A percentile compares a stretch with the other conserved stretches of the same genome.
Conservation (phyloP, 2,888 invertebrate genomes). For the Conomelus anceps region DNA sequence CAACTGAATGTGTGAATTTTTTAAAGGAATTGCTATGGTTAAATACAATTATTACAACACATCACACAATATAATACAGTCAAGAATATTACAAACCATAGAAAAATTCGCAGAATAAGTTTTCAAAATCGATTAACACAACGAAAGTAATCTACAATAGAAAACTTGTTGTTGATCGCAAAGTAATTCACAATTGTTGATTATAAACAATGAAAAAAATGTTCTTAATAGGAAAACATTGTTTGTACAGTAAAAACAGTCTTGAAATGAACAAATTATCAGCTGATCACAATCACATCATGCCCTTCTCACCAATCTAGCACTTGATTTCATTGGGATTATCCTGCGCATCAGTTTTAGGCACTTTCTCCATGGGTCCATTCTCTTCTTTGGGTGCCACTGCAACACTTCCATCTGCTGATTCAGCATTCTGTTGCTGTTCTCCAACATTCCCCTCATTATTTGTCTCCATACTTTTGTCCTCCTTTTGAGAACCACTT, state of each 20-base stretch:
- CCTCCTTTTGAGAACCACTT: not conserved
- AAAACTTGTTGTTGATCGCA: not conserved
- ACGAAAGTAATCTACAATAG: not conserved
- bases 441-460: not conserved
- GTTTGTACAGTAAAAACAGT: not conserved
- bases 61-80: not conserved
- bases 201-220: not conserved
- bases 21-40: not conserved
- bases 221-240: not conserved
- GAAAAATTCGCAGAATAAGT: not conserved
- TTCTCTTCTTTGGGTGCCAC: not conserved
- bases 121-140: not conserved
- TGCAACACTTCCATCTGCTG: not conserved
- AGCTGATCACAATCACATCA: not conserved
- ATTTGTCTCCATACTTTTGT: not conserved
- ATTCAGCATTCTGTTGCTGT: not conserved
- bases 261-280: not conserved
- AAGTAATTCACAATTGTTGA: not conserved
- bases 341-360: not conserved
- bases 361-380: not conserved
- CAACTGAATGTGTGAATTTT: not conserved
- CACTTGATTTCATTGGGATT: not conserved
- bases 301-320: not conserved
- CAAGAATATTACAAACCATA: not conserved
- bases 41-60: not conserved